Percentiles rank a stretch among this genome's conserved stretches.
These are phyloP conservation scores for Phyllotreta cruciferae DNA, from an alignment of 2,888 invertebrate species.

Conservation along the genomic window DNA sequence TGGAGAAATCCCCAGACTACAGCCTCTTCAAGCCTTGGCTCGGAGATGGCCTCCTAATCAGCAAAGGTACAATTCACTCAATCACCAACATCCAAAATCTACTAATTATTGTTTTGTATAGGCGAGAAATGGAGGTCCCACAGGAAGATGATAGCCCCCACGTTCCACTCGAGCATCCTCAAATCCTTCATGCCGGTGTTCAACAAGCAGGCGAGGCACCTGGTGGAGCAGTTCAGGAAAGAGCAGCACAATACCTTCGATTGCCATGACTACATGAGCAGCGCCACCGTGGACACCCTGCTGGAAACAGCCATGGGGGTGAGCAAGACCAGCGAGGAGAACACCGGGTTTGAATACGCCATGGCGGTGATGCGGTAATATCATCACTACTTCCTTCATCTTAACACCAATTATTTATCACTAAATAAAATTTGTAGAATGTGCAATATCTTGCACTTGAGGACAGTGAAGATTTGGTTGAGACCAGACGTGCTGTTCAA, in stretches of 20 bases:
- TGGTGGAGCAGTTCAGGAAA: constrained; percentile 56
- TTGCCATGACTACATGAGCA: constrained; percentile 63
- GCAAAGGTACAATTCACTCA: constrained; percentile 53
- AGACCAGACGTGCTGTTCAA: constrained; percentile 61
- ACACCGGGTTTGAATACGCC: constrained; percentile 64
- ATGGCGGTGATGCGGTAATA: constrained; percentile 66
- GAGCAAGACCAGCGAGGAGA: constrained; percentile 59
- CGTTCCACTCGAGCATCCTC: constrained; percentile 63
- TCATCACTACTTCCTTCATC: too few species aligned
- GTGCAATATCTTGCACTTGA: constrained; percentile 64
- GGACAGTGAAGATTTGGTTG: constrained; percentile 62
- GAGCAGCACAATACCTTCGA: constrained; percentile 61
- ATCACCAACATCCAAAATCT: too few species aligned
- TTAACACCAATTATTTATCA: constrained; percentile 6
- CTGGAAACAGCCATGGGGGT: constrained; percentile 67
- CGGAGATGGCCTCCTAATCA: constrained; percentile 58
- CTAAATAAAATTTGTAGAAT: constrained; percentile 57
- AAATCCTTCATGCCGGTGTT: constrained; percentile 64
- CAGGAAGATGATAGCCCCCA: constrained; percentile 64
- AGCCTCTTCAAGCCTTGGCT: constrained; percentile 58
- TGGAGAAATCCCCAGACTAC: constrained; percentile 58
- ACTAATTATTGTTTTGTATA: constrained; percentile 32
- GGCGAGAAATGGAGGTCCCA: constrained; percentile 64
- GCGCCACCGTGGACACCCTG: constrained; percentile 63
- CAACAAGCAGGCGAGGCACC: constrained; percentile 60